phyloP scores from a whole-genome alignment of 2,797 vertebrate genomes.

The Gallirallus australis region DNA sequence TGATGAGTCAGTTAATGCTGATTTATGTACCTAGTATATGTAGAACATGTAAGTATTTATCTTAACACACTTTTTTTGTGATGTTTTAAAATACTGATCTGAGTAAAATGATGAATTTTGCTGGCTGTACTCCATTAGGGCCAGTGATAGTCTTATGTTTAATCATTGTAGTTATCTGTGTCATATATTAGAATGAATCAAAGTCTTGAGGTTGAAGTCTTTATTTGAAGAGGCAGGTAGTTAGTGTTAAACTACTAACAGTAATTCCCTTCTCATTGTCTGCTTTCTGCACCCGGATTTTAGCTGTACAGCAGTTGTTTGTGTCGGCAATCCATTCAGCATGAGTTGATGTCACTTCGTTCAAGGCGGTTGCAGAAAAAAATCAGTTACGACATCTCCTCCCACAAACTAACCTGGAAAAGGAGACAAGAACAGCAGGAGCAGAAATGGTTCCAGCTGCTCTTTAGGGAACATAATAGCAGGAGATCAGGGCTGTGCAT shows the following conservation, averaged over 20 bases:
- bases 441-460: neutral
- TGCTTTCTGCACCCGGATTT: neutral
- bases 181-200: neutral
- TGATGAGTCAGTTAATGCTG: neutral
- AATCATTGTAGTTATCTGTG: neutral
- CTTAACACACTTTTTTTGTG: neutral
- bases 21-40: neutral
- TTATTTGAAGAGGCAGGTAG: neutral
- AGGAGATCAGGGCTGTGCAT: neutral
- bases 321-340: neutral
- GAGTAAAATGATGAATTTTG: neutral
- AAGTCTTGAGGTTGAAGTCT: neutral
- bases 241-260: neutral
- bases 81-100: neutral
- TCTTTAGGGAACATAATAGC: neutral
- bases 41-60: neutral
- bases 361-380: neutral
- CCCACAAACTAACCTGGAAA: neutral
- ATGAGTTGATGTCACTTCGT: neutral
- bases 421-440: neutral
- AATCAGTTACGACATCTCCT: neutral
- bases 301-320: neutral
- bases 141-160: neutral
- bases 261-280: neutral
- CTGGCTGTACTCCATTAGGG: neutral